phyloP scores from a whole-genome alignment of 2,888 invertebrate genomes.

The Ctenicera cuprea region DNA sequence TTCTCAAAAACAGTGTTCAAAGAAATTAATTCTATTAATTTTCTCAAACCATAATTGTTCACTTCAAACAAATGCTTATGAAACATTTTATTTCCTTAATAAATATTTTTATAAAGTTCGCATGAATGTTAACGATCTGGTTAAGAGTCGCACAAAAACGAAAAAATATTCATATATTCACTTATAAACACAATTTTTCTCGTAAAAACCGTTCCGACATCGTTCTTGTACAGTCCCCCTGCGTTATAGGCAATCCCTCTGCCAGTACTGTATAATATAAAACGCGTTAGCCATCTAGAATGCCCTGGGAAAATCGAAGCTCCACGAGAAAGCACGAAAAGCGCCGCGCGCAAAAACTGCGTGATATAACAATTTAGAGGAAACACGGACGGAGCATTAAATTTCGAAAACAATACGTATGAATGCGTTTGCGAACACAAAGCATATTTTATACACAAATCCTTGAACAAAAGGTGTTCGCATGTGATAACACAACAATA shows the following conservation, averaged over 20 bases:
- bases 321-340: slow-evolving; percentile 51
- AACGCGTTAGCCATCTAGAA: slow-evolving; percentile 52
- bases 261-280: slow-evolving; percentile 51
- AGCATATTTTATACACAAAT: slow-evolving; percentile 19
- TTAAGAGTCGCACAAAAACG: background rate
- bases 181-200: slow-evolving; percentile 36
- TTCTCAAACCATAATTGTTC: background rate
- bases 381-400: slow-evolving; percentile 27
- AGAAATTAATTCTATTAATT: background rate
- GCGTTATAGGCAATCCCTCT: slow-evolving; percentile 44
- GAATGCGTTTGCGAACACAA: slow-evolving; percentile 19
- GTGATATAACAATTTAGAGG: slow-evolving; percentile 38
- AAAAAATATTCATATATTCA: slow-evolving; percentile 28
- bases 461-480: background rate
- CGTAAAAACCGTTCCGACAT: slow-evolving; percentile 40
- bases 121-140: background rate
- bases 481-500: background rate
- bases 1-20: background rate
- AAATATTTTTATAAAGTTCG: background rate
- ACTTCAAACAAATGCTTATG: background rate
- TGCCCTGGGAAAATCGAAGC: slow-evolving; percentile 58
- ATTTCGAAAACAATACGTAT: slow-evolving; percentile 32
- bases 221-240: slow-evolving; percentile 36
- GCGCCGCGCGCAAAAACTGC: slow-evolving; percentile 50
- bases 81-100: background rate